Evolutionary conservation across 2,113 vertebrate genomes (phyloP).

Genomic region (Entomyzon cyanotis): DNA sequence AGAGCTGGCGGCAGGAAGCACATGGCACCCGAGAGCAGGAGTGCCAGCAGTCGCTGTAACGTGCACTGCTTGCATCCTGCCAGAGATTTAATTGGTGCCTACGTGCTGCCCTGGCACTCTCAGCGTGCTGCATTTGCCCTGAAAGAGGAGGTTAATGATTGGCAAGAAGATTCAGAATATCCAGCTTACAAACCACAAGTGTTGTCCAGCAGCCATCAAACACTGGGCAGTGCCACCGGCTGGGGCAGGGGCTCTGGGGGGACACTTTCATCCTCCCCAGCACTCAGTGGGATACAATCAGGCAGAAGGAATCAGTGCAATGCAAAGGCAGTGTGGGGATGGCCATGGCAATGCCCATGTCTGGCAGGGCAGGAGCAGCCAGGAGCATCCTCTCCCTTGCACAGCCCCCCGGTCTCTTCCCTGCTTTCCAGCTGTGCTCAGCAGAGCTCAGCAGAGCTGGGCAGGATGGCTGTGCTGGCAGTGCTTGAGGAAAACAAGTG

Average conservation of each 20-base stretch:
- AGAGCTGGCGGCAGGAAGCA: not conserved
- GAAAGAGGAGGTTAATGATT: not conserved
- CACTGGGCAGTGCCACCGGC: not conserved
- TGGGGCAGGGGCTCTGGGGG: not conserved
- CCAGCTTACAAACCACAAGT: not conserved
- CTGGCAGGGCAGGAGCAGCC: not conserved
- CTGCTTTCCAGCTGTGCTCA: not conserved
- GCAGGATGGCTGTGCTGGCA: fast-evolving
- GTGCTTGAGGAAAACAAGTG: not conserved
- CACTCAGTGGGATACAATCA: not conserved
- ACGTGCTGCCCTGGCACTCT: not conserved
- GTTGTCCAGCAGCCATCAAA: not conserved
- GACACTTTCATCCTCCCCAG: not conserved
- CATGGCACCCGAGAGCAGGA: not conserved
- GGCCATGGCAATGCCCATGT: not conserved
- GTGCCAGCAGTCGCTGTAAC: not conserved
- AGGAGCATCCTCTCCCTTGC: not conserved
- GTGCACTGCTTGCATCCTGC: not conserved
- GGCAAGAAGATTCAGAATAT: not conserved
- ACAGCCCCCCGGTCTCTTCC: not conserved
- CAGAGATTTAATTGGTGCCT: not conserved
- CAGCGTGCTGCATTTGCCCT: not conserved
- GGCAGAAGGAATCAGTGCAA: not conserved
- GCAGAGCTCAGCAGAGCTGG: not conserved
- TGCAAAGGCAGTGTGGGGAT: not conserved